These are phyloP conservation scores for Lasioglossum zephyrum DNA, from an alignment of 2,888 invertebrate species.

Conservation along the genomic window DNA sequence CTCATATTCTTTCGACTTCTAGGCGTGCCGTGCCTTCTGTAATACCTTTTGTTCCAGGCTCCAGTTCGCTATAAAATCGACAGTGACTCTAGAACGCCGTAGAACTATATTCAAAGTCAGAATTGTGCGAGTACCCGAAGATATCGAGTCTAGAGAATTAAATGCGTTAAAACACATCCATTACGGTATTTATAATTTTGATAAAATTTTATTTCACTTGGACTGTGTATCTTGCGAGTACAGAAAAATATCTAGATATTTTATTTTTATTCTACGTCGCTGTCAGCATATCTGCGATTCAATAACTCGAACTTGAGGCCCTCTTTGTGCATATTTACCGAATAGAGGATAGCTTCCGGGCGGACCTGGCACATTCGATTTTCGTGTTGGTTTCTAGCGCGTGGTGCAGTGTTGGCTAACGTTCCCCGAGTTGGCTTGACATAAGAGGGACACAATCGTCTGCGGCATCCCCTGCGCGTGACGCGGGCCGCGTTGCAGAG, in stretches of 20 bases:
- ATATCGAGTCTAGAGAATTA: neutral
- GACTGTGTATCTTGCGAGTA: too few relatives aligned
- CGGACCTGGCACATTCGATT: too few relatives aligned
- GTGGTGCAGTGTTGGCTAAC: neutral
- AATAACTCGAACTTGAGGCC: too few relatives aligned
- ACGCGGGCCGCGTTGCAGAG: neutral
- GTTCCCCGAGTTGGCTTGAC: neutral
- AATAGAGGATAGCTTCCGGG: too few relatives aligned
- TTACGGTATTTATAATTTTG: too few relatives aligned
- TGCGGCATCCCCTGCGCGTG: slow-evolving; percentile 31
- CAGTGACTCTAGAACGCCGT: neutral
- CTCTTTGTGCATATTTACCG: too few relatives aligned
- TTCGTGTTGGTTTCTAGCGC: too few relatives aligned
- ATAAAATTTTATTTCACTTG: too few relatives aligned
- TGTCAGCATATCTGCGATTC: too few relatives aligned
- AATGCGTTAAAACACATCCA: neutral
- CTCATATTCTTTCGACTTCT: slow-evolving; percentile 63
- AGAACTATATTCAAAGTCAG: neutral
- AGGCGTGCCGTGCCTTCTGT: slow-evolving; percentile 48
- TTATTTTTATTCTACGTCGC: too few relatives aligned
- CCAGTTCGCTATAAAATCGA: neutral
- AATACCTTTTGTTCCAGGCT: slow-evolving; percentile 29
- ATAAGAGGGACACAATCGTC: neutral
- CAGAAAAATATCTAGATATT: too few relatives aligned
- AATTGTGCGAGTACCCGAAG: neutral